Evolutionary conservation across 2,113 vertebrate genomes (phyloP), one percentile per base, ranked within the genome.

Genomic region (Ascaphus truei): DNA sequence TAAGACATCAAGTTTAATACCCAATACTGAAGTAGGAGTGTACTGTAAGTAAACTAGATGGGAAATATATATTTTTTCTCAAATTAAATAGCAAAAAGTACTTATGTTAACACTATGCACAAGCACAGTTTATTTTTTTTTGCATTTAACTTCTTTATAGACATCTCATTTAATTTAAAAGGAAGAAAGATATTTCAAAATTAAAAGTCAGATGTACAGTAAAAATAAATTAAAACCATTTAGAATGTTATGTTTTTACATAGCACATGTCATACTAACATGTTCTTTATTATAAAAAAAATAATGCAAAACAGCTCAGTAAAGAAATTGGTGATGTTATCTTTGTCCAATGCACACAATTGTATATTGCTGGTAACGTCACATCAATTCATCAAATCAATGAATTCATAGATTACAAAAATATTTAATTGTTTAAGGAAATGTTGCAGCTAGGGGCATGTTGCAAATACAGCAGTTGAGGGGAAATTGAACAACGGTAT

Each of bases 211-310:
- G 12, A n/a, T n/a, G n/a, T n/a, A n/a, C n/a, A n/a, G 43, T 43
- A 62, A 62, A 48, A 10, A 41, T 31, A 62, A 48, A 62, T 62
- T 33, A 48, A 62, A 62, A 62, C 27, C 60, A 50, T 33, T 33
- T n/a, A 16, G 6, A 20, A 25, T 50, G 34, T 22, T 20, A 41
- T 34, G 31, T 43, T 18, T 61, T 45, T 45, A 47, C 39, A 47
- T 61, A 27, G 37, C 43, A 60, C 57, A 60, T 60, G 57, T 43
- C 57, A 60, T 37, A 27, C 31, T 43, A 37, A 29, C 57, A 43
- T 41, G 57, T 43, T 43, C 37, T 26, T 61, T 61, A 45, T 61
- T 61, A 43, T 25, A 61, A 29, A 61, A 29, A 13, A 8, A 45
- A 11, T 45, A 61, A 45, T 45, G 58, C 13, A 45, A 45, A 45